Evolutionary conservation across 2,888 invertebrate genomes (phyloP).

Genomic region (Acanthoscelides obtectus): DNA sequence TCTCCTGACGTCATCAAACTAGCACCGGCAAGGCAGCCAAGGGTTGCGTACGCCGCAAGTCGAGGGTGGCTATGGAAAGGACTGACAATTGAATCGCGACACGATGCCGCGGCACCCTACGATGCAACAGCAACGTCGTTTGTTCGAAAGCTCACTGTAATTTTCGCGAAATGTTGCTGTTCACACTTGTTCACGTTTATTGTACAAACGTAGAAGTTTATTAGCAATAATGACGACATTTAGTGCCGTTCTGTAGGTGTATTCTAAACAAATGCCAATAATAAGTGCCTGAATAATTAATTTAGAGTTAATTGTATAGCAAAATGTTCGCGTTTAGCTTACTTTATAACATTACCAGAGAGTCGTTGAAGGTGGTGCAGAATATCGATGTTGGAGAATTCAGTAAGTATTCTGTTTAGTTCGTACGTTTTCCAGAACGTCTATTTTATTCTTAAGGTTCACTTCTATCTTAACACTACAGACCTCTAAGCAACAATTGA

Average conservation of each 20-base stretch:
- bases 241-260: slow-evolving; percentile 7
- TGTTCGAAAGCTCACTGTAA: not conserved
- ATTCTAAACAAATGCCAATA: slow-evolving; percentile 17
- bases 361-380: slow-evolving; percentile 37
- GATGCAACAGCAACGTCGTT: not conserved
- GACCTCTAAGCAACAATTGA: too few species aligned
- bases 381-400: slow-evolving; percentile 37
- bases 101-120: not conserved
- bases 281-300: slow-evolving; percentile 13
- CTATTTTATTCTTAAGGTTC: too few species aligned
- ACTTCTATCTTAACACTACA: too few species aligned
- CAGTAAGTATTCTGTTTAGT: slow-evolving; percentile 33
- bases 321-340: slow-evolving; percentile 38
- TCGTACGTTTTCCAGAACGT: too few species aligned
- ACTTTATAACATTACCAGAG: slow-evolving; percentile 37
- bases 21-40: not conserved
- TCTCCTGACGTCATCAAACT: not conserved
- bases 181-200: not conserved
- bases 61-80: not conserved
- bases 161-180: slow-evolving; percentile 4
- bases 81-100: not conserved
- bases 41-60: not conserved
- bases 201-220: not conserved
- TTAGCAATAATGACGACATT: not conserved
- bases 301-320: slow-evolving; percentile 4